phyloP scores from a whole-genome alignment of 2,888 invertebrate species.

The Pomacea canaliculata region DNA sequence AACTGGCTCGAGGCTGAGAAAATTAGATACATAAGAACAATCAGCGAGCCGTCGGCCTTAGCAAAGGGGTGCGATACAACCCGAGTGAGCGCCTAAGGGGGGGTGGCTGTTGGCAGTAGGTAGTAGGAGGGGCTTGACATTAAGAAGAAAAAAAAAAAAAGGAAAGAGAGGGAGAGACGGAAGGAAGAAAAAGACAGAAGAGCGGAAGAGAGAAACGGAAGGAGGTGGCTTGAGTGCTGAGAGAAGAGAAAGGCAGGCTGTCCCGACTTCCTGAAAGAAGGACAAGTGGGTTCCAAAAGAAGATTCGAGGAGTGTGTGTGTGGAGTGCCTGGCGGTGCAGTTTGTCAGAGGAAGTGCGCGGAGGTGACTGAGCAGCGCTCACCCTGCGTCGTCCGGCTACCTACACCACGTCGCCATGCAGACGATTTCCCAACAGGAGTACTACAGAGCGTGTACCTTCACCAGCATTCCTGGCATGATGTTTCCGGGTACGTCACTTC shows the following conservation, averaged over 20 bases:
- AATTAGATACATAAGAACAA: constrained; percentile 50
- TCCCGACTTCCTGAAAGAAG: not conserved
- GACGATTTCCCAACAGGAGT: constrained; percentile 63
- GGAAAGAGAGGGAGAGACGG: constrained; percentile 1
- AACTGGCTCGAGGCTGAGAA: constrained; percentile 46
- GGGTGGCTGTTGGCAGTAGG: not conserved
- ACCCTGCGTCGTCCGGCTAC: not conserved
- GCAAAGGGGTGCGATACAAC: not conserved
- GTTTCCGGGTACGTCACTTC: constrained; percentile 55
- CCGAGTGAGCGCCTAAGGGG: not conserved
- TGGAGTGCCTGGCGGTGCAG: not conserved
- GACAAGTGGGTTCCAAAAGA: constrained; percentile 1
- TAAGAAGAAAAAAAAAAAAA: constrained; percentile 4
- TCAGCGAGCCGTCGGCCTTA: constrained; percentile 7
- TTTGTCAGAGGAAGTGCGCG: not conserved
- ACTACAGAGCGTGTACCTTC: constrained; percentile 64
- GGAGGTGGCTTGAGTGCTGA: not conserved
- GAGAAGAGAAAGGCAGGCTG: constrained; percentile 4
- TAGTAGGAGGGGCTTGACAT: constrained; percentile 1
- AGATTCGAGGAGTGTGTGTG: constrained; percentile 1
- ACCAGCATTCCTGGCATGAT: constrained; percentile 60
- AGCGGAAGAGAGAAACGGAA: not conserved
- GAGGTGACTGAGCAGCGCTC: constrained; percentile 9
- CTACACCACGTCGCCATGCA: constrained; percentile 47
- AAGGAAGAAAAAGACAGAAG: constrained; percentile 17